Evolutionary conservation across 2,888 invertebrate genomes (phyloP).

Genomic region (Glaucopsyche alexis): DNA sequence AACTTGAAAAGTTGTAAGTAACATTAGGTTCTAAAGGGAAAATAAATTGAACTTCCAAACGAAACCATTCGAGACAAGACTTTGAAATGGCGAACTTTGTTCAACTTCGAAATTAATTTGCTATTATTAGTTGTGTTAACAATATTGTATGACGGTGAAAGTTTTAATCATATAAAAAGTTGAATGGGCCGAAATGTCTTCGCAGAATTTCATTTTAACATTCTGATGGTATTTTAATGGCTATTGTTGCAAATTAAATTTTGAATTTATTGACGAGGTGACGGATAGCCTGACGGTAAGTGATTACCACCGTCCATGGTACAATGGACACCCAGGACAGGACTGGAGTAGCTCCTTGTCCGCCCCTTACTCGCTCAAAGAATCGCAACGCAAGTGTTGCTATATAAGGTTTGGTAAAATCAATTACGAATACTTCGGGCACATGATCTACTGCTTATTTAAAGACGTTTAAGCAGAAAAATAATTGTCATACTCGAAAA

Average conservation of each 20-base stretch:
- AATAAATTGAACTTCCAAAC: conserved; percentile 32
- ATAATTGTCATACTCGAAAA: too few relatives aligned
- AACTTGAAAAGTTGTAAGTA: conserved; percentile 32
- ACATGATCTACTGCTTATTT: too few relatives aligned
- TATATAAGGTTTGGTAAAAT: too few relatives aligned
- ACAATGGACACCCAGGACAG: not conserved
- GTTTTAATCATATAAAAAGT: conserved; percentile 28
- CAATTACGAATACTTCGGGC: too few relatives aligned
- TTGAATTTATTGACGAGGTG: not conserved
- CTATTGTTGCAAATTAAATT: not conserved
- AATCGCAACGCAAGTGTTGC: too few relatives aligned
- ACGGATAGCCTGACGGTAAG: not conserved
- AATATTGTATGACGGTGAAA: conserved; percentile 21
- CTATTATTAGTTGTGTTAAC: conserved; percentile 31
- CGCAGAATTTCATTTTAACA: not conserved
- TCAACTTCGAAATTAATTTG: conserved; percentile 31
- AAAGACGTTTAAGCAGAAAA: too few relatives aligned
- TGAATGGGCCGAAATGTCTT: not conserved
- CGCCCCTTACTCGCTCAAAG: too few relatives aligned
- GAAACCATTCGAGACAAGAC: conserved; percentile 32
- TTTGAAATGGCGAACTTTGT: conserved; percentile 32
- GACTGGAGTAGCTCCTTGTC: too few relatives aligned
- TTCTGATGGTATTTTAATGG: not conserved
- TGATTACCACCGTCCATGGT: not conserved
- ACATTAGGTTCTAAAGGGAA: conserved; percentile 30